Conservation (phyloP, 2,113 vertebrate genomes). For the Oriolus oriolus region DNA sequence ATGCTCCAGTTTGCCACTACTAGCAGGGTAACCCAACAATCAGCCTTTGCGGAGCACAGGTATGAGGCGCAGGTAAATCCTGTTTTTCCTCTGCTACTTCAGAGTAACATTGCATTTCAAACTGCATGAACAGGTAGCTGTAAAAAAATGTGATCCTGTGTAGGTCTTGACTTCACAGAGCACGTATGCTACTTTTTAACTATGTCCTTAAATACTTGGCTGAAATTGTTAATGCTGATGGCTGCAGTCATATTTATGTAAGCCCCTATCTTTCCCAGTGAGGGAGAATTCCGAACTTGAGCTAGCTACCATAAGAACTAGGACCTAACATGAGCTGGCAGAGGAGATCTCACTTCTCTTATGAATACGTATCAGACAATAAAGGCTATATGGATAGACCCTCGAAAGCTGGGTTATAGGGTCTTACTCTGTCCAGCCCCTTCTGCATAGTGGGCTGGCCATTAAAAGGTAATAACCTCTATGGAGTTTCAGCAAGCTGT, state of each 20-base stretch:
- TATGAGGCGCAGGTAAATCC: background rate
- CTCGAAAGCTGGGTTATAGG: background rate
- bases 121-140: background rate
- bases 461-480: background rate
- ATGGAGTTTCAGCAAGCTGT: background rate
- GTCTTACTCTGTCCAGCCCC: background rate
- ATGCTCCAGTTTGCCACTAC: background rate
- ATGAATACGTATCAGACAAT: background rate
- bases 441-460: background rate
- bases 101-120: background rate
- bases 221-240: background rate
- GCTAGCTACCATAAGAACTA: background rate
- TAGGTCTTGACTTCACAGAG: background rate
- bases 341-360: background rate
- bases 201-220: background rate
- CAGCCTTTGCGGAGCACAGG: background rate
- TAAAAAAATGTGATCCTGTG: background rate
- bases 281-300: background rate
- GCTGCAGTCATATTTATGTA: background rate
- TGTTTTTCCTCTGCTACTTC: background rate
- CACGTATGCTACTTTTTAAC: background rate
- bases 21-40: background rate
- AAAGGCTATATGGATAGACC: background rate
- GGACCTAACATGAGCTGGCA: background rate
- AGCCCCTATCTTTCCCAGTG: accelerated